Conservation (phyloP, 2,113 vertebrate genomes). For the Ptilorrhoa leucosticta region DNA sequence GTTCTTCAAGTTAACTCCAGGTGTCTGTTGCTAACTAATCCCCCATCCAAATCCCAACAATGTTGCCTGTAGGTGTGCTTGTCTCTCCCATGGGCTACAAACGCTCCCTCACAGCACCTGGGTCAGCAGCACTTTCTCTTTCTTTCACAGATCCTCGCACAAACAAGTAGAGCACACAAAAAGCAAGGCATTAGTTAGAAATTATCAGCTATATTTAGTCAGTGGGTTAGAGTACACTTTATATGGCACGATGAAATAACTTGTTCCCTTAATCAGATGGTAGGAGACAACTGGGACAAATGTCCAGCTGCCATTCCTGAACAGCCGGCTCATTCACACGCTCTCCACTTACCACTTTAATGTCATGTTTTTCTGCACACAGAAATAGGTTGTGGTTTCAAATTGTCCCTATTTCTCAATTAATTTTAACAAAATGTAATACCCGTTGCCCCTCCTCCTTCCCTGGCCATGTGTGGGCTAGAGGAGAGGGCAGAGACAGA, state of each 20-base stretch:
- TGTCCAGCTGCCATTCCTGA: conserved; percentile 8
- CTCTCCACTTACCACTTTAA: background rate
- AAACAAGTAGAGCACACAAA: background rate
- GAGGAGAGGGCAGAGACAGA: background rate
- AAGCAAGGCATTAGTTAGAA: background rate
- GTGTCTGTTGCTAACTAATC: background rate
- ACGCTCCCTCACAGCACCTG: fast-evolving
- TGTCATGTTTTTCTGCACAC: background rate
- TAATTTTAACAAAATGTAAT: background rate
- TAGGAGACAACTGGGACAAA: background rate
- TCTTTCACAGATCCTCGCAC: background rate
- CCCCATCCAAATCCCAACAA: background rate
- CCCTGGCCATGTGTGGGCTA: fast-evolving
- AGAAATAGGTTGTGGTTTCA: background rate
- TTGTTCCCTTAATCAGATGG: background rate
- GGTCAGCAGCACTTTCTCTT: background rate
- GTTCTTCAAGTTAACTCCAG: background rate
- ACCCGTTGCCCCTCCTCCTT: background rate
- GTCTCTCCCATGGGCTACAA: background rate
- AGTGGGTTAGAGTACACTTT: background rate
- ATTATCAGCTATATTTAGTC: background rate
- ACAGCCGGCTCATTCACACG: background rate
- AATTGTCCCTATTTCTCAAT: background rate
- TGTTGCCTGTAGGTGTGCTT: background rate
- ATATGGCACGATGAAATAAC: background rate